phyloP scores from a whole-genome alignment of 2,888 invertebrate species.

The Priocnemis perturbator region DNA sequence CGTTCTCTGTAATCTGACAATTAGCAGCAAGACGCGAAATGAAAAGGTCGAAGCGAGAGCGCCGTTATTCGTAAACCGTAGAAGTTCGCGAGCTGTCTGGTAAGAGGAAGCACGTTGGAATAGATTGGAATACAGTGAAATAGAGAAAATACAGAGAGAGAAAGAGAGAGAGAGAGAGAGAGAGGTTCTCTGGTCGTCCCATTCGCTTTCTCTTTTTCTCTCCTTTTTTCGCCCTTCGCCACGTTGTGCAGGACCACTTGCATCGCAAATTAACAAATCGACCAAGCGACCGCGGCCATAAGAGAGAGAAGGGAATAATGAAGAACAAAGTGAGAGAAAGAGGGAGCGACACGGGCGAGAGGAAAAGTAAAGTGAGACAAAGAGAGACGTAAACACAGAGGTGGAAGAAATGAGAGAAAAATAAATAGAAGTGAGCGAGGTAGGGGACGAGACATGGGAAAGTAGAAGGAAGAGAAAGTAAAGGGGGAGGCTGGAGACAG shows the following conservation, averaged over 20 bases:
- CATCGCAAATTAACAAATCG: constrained; percentile 53
- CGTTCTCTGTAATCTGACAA: too few relatives aligned
- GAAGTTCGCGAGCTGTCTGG: too few relatives aligned
- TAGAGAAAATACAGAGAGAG: too few relatives aligned
- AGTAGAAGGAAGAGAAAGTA: not conserved
- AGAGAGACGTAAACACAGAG: not conserved
- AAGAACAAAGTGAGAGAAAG: not conserved
- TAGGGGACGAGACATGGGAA: too few relatives aligned
- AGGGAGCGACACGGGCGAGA: too few relatives aligned
- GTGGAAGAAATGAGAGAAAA: not conserved
- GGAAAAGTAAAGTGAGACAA: not conserved
- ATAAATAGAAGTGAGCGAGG: too few relatives aligned
- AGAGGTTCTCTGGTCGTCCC: not conserved
- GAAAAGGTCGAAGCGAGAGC: not conserved
- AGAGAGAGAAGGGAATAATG: constrained; percentile 12
- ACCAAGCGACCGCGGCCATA: constrained; percentile 38
- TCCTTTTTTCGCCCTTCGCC: constrained; percentile 3
- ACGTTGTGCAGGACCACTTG: constrained; percentile 12
- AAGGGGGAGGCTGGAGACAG: not conserved
- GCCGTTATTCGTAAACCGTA: not conserved
- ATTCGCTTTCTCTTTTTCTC: not conserved
- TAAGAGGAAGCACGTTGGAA: too few relatives aligned
- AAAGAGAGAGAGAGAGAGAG: too few relatives aligned
- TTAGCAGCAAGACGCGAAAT: too few relatives aligned
- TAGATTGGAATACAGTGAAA: too few relatives aligned